Evolutionary conservation across 1,140 invertebrate genomes (phyloP).

Genomic region (fruit fly (Drosophila melanogaster)): DNA sequence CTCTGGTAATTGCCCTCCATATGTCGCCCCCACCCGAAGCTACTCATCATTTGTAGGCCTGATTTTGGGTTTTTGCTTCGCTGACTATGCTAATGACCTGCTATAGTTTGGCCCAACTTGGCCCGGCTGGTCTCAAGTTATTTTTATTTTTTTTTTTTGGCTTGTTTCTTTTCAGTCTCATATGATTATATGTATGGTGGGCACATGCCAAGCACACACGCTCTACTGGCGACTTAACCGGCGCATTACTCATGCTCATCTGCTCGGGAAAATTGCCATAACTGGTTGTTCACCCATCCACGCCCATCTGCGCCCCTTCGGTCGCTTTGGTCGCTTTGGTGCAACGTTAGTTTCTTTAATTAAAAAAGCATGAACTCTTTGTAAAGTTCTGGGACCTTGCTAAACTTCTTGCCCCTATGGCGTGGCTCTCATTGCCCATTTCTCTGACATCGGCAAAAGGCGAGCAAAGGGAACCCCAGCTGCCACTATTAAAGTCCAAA

Average conservation of each 20-base stretch:
- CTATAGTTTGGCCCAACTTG: slow-evolving; percentile 20
- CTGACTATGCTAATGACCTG: slow-evolving; percentile 64
- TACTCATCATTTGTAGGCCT: slow-evolving; percentile 34
- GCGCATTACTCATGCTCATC: slow-evolving; percentile 58
- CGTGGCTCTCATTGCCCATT: slow-evolving; percentile 1
- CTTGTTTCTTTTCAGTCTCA: slow-evolving; percentile 8
- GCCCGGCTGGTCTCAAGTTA: slow-evolving; percentile 27
- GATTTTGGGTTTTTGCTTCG: slow-evolving; percentile 43
- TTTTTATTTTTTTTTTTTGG: slow-evolving; percentile 33
- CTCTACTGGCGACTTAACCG: slow-evolving; percentile 50
- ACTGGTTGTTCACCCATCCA: slow-evolving; percentile 24
- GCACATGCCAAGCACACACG: slow-evolving; percentile 60
- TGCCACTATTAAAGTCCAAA: slow-evolving; percentile 33
- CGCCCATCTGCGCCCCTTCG: too few relatives aligned
- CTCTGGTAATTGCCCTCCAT: slow-evolving; percentile 28
- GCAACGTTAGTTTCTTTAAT: slow-evolving; percentile 65
- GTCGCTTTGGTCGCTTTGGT: slow-evolving; percentile 19
- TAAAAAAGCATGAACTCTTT: slow-evolving; percentile 66
- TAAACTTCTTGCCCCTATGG: slow-evolving; percentile 25
- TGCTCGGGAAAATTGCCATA: slow-evolving; percentile 65
- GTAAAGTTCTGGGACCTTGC: slow-evolving; percentile 47
- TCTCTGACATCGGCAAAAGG: slow-evolving; percentile 1
- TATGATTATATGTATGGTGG: slow-evolving; percentile 27
- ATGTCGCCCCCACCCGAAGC: slow-evolving; percentile 12
- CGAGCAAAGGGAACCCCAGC: slow-evolving; percentile 28